Evolutionary conservation across 2,888 invertebrate genomes (phyloP), one percentile per base, ranked within the genome.

Genomic region (Drosophila ustulata): DNA sequence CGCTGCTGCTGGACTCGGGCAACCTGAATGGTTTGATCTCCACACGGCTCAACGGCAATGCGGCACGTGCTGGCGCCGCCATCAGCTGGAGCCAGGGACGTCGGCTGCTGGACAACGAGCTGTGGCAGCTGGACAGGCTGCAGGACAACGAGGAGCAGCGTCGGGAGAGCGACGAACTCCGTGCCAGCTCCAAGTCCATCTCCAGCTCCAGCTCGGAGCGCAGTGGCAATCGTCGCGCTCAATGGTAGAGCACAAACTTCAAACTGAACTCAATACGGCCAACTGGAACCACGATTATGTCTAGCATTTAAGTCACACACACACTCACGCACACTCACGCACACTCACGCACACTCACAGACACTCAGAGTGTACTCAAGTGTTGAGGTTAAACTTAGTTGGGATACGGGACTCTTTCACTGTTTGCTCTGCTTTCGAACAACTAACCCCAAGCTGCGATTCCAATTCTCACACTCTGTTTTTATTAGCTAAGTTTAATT

Each of bases 1-100:
- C 91, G 0, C 52, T 91, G n/a, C 62, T 91, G 1, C 68, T 92
- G 53, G 87, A 89, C 1, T 67, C 88, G 3, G 66, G 75, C 2
- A 85, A 84, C 7, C 45, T 90, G 1, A 89, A 81, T 66, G 78
- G 76, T 3, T 59, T 84, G 62, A 67, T 83, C 30, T 62, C 72
- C 1, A 84, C 85, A 0, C 80, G 85, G 2, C 71, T 84, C 49
- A 84, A 78, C 53, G 80, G 81, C 2, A 76, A 82, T 26, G 65
- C 71, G 0, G 71, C 71, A 7, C 66, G 88, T 4, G 75, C 83
- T 25, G 79, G 74, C 46, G 78, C 77, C 47, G 82, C 84, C 0
- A 68, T 87, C 3, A 88, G 86, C 59, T 79, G 78, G 68, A 58
- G 72, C 7, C 74, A 78, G 7, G 80, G 78, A 37, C 66, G 76